Evolutionary conservation across 92 coral and sea anemone species (phyloP).

Genomic region (Phymanthus crucifer): DNA sequence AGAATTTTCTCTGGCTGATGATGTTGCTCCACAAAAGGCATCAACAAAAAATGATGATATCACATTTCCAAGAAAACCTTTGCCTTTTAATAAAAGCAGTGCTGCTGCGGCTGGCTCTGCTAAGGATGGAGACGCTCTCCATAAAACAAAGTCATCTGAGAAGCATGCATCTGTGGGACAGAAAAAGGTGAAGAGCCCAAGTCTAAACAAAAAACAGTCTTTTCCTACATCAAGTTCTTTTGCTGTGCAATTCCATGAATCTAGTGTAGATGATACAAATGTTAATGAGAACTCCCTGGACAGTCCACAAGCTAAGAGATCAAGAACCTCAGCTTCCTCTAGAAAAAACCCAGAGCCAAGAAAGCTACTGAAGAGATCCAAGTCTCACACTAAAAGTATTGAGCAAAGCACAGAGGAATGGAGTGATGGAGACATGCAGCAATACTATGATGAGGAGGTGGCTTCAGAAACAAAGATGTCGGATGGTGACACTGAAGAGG

Average conservation of each 20-base stretch:
- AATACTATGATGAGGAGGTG: background rate
- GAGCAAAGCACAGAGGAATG: background rate
- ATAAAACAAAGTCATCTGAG: background rate
- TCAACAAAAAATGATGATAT: background rate
- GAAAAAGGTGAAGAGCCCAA: background rate
- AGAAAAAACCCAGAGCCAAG: slow-evolving; percentile 40
- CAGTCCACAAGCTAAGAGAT: background rate
- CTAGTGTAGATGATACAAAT: background rate
- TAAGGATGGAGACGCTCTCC: background rate
- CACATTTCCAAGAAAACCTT: background rate
- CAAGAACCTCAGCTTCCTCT: slow-evolving; percentile 20
- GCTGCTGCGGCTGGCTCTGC: background rate
- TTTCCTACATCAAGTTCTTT: background rate
- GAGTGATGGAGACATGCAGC: background rate
- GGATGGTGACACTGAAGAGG: too few relatives aligned
- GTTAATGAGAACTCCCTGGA: background rate
- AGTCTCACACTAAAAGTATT: background rate
- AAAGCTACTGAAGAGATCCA: slow-evolving; percentile 15
- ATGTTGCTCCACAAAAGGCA: background rate
- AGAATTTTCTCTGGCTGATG: slow-evolving; percentile 3
- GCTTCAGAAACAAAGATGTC: too few relatives aligned
- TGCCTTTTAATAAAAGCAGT: background rate
- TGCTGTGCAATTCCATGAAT: background rate
- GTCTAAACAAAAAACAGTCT: background rate
- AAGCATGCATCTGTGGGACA: background rate